These are phyloP conservation scores for Amorpha juglandis DNA, from an alignment of 2,888 invertebrate genomes.

Conservation along the genomic window DNA sequence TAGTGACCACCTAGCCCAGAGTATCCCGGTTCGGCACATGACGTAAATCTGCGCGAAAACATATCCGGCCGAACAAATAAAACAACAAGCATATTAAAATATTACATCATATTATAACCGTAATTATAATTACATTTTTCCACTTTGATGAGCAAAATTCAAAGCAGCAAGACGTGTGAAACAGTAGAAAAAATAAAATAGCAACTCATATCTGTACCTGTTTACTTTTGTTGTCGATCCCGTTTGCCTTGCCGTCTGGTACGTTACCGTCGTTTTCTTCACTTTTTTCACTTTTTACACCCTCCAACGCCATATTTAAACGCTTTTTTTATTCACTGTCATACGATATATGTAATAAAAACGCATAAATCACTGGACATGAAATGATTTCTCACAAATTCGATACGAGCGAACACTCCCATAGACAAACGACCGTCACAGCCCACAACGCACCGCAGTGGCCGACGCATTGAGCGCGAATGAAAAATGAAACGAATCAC, in stretches of 20 bases:
- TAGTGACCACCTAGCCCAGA: conserved; percentile 62
- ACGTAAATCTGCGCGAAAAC: conserved; percentile 71
- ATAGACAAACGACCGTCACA: conserved; percentile 71
- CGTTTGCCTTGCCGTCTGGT: conserved; percentile 81
- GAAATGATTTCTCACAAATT: conserved; percentile 67
- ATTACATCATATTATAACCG: conserved; percentile 32
- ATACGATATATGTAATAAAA: conserved; percentile 68
- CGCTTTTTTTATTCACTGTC: conserved; percentile 77
- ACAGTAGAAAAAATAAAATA: conserved; percentile 50
- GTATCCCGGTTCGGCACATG: conserved; percentile 47
- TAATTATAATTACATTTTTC: conserved; percentile 2
- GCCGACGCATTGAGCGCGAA: conserved; percentile 79
- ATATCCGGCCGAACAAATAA: conserved; percentile 35
- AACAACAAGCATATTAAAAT: conserved; percentile 29
- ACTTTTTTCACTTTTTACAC: conserved; percentile 83
- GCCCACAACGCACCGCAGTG: conserved; percentile 53
- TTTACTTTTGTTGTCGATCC: conserved; percentile 85
- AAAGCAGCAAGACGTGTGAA: conserved; percentile 39
- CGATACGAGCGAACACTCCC: conserved; percentile 74
- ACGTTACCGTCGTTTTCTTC: conserved; percentile 81
- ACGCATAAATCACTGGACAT: conserved; percentile 64
- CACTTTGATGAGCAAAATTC: conserved; percentile 28
- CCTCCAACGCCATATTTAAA: conserved; percentile 81
- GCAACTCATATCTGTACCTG: conserved; percentile 71
- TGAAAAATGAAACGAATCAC: conserved; percentile 57